These are phyloP conservation scores for Drosophila anomelani DNA, from an alignment of 2,888 invertebrate genomes.

Conservation along the genomic window DNA sequence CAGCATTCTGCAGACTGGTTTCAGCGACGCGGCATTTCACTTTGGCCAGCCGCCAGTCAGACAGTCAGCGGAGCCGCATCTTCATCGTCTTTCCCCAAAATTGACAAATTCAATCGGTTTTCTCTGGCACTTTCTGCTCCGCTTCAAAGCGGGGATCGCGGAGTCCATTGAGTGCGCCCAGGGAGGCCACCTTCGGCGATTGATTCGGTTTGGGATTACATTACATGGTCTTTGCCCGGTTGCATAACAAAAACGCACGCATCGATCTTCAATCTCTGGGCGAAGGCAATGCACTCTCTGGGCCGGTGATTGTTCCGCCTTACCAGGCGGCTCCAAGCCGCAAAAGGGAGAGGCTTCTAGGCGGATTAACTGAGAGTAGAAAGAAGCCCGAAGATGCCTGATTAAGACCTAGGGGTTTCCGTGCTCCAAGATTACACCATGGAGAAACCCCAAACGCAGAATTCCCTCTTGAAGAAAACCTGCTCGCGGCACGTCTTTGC, in stretches of 20 bases:
- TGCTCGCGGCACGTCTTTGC: constrained; percentile 50
- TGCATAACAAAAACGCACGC: constrained; percentile 54
- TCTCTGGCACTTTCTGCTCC: constrained; percentile 31
- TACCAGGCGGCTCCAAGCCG: no score
- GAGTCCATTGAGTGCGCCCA: constrained; percentile 4
- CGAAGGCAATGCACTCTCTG: constrained; percentile 49
- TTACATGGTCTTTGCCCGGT: constrained; percentile 33
- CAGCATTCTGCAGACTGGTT: constrained; percentile 41
- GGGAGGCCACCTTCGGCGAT: constrained; percentile 16
- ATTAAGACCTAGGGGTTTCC: not conserved
- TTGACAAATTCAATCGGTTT: constrained; percentile 36
- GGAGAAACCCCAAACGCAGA: not conserved
- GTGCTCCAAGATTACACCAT: not conserved
- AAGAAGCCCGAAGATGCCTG: not conserved
- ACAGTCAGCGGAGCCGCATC: constrained; percentile 1
- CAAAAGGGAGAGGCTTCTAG: not conserved
- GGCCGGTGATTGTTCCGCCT: not conserved
- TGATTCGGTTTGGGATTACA: constrained; percentile 60
- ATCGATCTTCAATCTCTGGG: constrained; percentile 33
- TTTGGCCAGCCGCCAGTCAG: constrained; percentile 13
- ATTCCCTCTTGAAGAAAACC: not conserved
- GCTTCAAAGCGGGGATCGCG: constrained; percentile 22
- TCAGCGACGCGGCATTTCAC: constrained; percentile 30
- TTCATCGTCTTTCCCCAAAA: constrained; percentile 13
- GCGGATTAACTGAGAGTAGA: not conserved